Percentiles rank a stretch among this genome's conserved stretches.
These are phyloP conservation scores for Zoroaster sp. DNA, from an alignment of 53 echinoderm and acorn worm genomes.

Conservation along the genomic window DNA sequence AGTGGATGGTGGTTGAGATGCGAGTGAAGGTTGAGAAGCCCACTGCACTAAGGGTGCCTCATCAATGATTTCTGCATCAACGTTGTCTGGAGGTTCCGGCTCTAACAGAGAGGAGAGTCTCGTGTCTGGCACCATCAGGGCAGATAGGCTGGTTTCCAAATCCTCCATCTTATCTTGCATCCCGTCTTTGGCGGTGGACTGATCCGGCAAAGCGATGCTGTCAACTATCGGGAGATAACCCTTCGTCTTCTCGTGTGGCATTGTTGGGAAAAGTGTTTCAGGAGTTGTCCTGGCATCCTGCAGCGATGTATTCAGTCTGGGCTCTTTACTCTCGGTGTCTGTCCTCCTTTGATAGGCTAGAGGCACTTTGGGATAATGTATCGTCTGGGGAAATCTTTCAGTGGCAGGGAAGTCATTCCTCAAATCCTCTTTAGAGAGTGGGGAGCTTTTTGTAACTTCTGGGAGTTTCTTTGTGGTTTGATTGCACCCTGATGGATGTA, in stretches of 20 bases:
- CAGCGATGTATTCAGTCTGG: too few species aligned
- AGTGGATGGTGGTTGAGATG: neutral
- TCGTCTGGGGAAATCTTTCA: neutral
- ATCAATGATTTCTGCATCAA: neutral
- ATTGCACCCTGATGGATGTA: neutral
- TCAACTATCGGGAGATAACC: neutral
- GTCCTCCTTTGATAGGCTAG: neutral
- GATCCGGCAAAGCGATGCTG: neutral
- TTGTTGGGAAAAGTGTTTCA: neutral
- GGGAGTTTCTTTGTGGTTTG: neutral
- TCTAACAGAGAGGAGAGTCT: neutral
- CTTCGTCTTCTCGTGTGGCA: neutral
- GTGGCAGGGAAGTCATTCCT: neutral
- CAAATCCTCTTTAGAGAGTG: neutral
- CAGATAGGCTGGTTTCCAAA: slow-evolving; percentile 3
- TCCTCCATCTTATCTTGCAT: neutral
- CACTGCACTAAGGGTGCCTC: neutral
- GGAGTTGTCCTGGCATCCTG: neutral
- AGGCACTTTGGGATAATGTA: neutral
- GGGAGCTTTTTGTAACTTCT: neutral
- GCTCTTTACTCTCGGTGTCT: neutral
- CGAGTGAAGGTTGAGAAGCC: neutral
- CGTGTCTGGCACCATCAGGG: neutral
- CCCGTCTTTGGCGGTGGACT: neutral
- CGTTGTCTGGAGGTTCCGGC: neutral